Base-by-base conservation (phyloP, 2,797 vertebrate species). In the Schizopygopsis pylzovi region DNA sequence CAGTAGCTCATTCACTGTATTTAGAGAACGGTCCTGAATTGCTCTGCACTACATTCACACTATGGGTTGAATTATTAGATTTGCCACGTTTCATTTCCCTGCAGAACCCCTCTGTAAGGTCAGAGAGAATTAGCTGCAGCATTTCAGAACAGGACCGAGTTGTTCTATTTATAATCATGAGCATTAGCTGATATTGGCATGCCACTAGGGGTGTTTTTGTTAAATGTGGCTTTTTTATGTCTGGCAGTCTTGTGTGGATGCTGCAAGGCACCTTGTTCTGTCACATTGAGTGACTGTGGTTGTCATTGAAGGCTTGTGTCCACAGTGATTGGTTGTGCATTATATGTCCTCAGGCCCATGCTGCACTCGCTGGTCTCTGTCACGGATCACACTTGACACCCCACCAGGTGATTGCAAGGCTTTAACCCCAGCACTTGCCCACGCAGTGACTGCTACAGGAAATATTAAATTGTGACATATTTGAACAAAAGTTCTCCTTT, bases 261-360 rank as follows among this genome's bases (percentile, higher is more conserved):
- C 87, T 84, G 84, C 87, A 78, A 88, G 86, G 85, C 90, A 89
- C 89, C 90, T 91, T 90, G 78, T 86, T 45, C 90, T 94, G 93
- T 94, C 93, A 93, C 92, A 90, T 90, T 90, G 90, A 93, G 89
- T 92, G 92, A 92, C 90, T 88, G 77, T 68, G 89, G 91, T 92
- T 88, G 93, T 93, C 94, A 93, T 95, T 95, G 93, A 94, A 94
- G 91, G 90, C 90, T 92, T 89, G 89, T 65, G 87, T 92, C 90
- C 89, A 79, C 10, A 6, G 65, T 68, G 85, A 94, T 94, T 93
- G 91, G 92, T 87, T 90, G 83, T 90, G 88, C 86, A 88, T 87
- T 89, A 87, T 88, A 88, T 89, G 89, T 63, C 86, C 91, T 79
- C 85, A 85, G 88, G 92, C 89, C 92, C 82, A 8, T 61, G 45